A percentile compares a stretch with the other conserved stretches of the same genome.
Evolutionary conservation across 1,140 invertebrate species (phyloP).

Genomic region (Drosophila mauritiana): DNA sequence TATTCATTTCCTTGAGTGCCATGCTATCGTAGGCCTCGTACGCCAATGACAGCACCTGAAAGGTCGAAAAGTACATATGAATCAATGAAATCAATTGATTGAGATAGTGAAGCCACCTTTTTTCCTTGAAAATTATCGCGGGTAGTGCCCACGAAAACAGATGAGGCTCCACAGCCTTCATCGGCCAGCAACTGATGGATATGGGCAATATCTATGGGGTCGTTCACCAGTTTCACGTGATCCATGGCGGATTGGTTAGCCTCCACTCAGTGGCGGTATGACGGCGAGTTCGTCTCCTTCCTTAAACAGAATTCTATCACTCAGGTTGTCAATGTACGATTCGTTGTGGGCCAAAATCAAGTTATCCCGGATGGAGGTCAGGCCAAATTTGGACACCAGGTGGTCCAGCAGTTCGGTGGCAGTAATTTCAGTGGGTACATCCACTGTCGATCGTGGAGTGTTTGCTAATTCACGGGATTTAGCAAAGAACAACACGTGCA

Average conservation of each 20-base stretch:
- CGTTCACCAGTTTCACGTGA: conserved; percentile 88
- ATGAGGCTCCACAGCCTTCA: conserved; percentile 93
- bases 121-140: conserved; percentile 95
- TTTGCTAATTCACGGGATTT: conserved; percentile 93
- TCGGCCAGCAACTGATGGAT: conserved; percentile 89
- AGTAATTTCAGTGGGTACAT: conserved; percentile 85
- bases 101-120: conserved; percentile 86
- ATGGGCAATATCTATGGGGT: conserved; percentile 89
- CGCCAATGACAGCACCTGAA: conserved; percentile 91
- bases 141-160: conserved; percentile 96
- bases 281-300: conserved; percentile 92
- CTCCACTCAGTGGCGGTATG: conserved; percentile 95
- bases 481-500: conserved; percentile 94
- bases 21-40: conserved; percentile 98
- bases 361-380: conserved; percentile 89
- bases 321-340: conserved; percentile 88
- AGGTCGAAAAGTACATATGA: conserved; percentile 19
- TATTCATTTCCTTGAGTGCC: conserved; percentile 93
- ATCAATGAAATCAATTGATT: conserved; percentile 3
- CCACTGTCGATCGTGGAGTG: conserved; percentile 85
- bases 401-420: conserved; percentile 86
- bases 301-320: conserved; percentile 86
- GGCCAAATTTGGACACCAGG: conserved; percentile 86
- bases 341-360: conserved; percentile 93
- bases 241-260: conserved; percentile 87